Conservation (phyloP, 2,797 vertebrate genomes). For the Hipposideros larvatus region DNA sequence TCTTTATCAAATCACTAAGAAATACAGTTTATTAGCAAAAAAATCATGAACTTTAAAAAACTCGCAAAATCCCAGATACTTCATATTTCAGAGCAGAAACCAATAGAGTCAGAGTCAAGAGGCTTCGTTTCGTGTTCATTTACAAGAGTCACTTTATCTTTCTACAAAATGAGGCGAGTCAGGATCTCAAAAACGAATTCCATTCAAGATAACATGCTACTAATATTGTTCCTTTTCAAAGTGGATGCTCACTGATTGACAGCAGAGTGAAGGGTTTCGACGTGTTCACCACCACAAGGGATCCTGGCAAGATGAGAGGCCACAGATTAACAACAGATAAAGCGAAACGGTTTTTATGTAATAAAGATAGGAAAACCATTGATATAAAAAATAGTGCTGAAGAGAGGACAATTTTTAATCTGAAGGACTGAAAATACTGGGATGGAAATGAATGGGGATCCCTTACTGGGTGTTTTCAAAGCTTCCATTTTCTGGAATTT, state of each 20-base stretch:
- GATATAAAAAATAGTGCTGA: background rate
- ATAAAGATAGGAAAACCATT: background rate
- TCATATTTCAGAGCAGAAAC: background rate
- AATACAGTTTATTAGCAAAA: background rate
- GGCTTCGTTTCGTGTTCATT: background rate
- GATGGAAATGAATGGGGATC: too few species aligned
- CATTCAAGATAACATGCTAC: background rate
- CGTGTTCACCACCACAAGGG: fast-evolving
- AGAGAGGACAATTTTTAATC: background rate
- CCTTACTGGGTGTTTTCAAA: background rate
- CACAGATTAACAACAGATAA: background rate
- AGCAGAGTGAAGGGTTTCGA: background rate
- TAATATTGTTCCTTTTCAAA: background rate
- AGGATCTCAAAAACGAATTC: background rate
- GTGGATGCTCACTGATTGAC: fast-evolving
- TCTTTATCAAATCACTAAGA: constrained; percentile 19
- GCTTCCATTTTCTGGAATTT: background rate
- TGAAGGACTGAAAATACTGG: background rate
- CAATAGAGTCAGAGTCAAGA: background rate
- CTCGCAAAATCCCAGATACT: background rate
- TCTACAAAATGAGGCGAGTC: background rate
- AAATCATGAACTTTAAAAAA: background rate
- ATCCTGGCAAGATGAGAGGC: background rate
- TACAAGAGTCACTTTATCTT: background rate
- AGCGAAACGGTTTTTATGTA: background rate